Evolutionary conservation across 2,113 vertebrate genomes (phyloP).

Genomic region (Sialia sialis): DNA sequence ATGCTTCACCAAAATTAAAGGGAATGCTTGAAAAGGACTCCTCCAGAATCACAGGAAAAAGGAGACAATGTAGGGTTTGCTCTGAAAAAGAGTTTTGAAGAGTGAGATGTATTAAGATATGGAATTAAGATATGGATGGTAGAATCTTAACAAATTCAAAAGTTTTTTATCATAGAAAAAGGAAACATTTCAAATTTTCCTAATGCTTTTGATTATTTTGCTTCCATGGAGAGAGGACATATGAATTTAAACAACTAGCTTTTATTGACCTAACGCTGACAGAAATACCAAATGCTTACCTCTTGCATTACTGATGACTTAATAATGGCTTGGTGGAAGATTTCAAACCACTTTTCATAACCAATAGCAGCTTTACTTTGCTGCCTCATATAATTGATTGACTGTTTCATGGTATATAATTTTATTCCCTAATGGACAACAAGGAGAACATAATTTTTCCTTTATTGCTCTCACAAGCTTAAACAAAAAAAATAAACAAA

Average conservation of each 20-base stretch:
- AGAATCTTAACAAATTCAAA: not conserved
- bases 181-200: not conserved
- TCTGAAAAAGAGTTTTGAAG: not conserved
- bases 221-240: not conserved
- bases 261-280: not conserved
- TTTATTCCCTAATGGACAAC: not conserved
- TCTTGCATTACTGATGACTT: not conserved
- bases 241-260: not conserved
- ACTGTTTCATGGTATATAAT: not conserved
- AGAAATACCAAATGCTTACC: not conserved
- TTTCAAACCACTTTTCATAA: not conserved
- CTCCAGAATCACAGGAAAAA: not conserved
- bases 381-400: not conserved
- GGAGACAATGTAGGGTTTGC: accelerated
- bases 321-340: not conserved
- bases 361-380: not conserved
- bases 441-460: not conserved
- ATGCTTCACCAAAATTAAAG: not conserved
- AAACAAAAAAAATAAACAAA: not conserved
- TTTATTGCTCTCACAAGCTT: not conserved
- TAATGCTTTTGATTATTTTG: not conserved
- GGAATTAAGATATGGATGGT: not conserved
- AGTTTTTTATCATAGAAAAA: not conserved
- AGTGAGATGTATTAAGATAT: not conserved
- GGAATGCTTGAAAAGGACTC: not conserved